Evolutionary conservation across 2,888 invertebrate species (phyloP), one percentile per base, ranked within the genome.

Genomic region (Xanthostigma xanthostigma): DNA sequence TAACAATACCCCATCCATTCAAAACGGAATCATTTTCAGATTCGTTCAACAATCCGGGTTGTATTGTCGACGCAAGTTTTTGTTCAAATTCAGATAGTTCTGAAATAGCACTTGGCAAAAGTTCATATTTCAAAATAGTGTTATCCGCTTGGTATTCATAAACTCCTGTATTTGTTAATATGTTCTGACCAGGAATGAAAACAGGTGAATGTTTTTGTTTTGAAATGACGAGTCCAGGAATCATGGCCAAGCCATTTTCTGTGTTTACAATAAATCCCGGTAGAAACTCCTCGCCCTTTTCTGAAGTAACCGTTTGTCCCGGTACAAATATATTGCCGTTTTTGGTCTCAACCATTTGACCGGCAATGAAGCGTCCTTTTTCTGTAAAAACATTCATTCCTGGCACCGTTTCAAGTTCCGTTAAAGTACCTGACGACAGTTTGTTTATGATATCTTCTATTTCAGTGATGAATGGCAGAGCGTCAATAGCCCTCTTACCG

Each of bases 211-310:
- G 72, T 53, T 66, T 69, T 57, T 76, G 73, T 52, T 75, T 72
- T 27, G 71, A 72, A 46, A 84, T 69, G 53, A 83, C 76, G 57
- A 83, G 78, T 2, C 86, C 87, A n/a, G 84, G 81, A 53, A 86
- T 74, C 13, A 86, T 67, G 33, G 77, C 72, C 1, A 81, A 79
- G 33, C 82, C 81, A 42, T 74, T 70, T 17, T 81, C 78, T 2
- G 82, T 78, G 56, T 75, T 74, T 11, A 86, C 74, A 40, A 79
- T 82, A 51, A 85, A 72, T 2, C 86, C 86, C 14, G 86, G 84
- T 37, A 83, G 76, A 63, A 86, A 87, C 45, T 76, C 67, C 10
- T 73, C 70, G 0, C 84, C 84, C 50, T 71, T 69, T 43, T 81
- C 78, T 3, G 82, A 84, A 55, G 78, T 72, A 8, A 85, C 68